Evolutionary conservation across 1,140 invertebrate genomes (phyloP).

Genomic region (Drosophila carrolli): DNA sequence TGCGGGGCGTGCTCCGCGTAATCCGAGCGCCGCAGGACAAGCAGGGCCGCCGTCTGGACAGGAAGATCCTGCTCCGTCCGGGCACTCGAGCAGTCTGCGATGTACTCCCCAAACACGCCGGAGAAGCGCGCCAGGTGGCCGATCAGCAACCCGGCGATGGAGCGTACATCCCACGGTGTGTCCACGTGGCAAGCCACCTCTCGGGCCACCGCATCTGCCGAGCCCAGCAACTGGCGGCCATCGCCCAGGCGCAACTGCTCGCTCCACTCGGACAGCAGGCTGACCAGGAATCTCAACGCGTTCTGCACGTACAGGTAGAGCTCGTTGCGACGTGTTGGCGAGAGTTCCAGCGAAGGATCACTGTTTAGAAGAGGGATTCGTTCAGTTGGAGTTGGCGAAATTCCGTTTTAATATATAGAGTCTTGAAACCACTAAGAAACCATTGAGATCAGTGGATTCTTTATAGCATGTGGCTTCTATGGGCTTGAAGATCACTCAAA

Average conservation of each 20-base stretch:
- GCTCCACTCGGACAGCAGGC: constrained; percentile 46
- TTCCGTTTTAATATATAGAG: neutral
- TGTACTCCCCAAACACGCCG: constrained; percentile 12
- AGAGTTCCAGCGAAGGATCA: constrained; percentile 5
- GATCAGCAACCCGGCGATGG: constrained; percentile 54
- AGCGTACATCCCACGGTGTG: constrained; percentile 69
- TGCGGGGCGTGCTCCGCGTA: neutral
- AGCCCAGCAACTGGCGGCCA: neutral
- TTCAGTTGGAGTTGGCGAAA: neutral
- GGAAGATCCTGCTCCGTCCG: constrained; percentile 31
- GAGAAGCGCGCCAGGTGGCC: constrained; percentile 48
- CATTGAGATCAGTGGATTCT: no score
- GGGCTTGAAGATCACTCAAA: no score
- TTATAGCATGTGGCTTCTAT: no score
- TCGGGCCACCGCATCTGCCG: constrained; percentile 18
- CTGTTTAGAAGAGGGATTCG: constrained; percentile 1
- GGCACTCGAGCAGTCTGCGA: constrained; percentile 8
- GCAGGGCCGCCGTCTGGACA: constrained; percentile 47
- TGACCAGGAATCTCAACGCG: constrained; percentile 57
- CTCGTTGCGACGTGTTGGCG: constrained; percentile 65
- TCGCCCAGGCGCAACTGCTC: neutral
- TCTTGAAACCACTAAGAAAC: no score
- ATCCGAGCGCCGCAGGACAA: constrained; percentile 32
- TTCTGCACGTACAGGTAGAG: constrained; percentile 56
- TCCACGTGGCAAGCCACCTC: constrained; percentile 48